These are phyloP conservation scores for Carassius auratus DNA, from an alignment of 2,113 vertebrate genomes.

Conservation along the genomic window DNA sequence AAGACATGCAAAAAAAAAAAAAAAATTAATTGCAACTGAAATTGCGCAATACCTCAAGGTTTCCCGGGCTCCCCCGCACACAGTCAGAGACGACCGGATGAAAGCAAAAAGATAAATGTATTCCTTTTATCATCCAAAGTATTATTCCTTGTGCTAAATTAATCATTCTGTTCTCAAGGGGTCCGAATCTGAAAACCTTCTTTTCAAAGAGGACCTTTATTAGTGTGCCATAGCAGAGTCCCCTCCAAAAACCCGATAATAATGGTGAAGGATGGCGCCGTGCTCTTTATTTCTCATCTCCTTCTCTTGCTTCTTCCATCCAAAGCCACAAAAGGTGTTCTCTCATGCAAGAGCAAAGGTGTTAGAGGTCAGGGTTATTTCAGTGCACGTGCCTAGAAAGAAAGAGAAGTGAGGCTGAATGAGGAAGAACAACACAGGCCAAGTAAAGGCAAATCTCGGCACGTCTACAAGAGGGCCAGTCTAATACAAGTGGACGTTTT, in stretches of 20 bases:
- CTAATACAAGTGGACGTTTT: conserved; percentile 59
- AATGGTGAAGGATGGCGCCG: conserved; percentile 23
- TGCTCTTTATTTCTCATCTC: neutral
- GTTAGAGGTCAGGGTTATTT: conserved; percentile 33
- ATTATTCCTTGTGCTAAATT: conserved; percentile 62
- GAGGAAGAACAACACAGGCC: conserved; percentile 1
- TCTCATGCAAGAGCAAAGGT: conserved; percentile 24
- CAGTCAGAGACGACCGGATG: conserved; percentile 51
- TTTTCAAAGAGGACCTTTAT: conserved; percentile 47
- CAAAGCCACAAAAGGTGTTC: conserved; percentile 35
- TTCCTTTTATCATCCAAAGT: conserved; percentile 64
- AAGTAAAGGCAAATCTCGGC: conserved; percentile 1
- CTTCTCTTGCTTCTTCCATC: neutral
- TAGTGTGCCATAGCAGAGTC: conserved; percentile 17
- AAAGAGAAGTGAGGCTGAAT: conserved; percentile 26
- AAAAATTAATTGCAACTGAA: conserved; percentile 38
- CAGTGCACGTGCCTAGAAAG: neutral
- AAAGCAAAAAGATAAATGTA: conserved; percentile 63
- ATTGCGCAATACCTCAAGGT: conserved; percentile 49
- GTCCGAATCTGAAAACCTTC: conserved; percentile 45
- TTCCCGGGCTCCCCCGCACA: conserved; percentile 41
- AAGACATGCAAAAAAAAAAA: neutral
- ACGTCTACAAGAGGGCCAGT: conserved; percentile 38
- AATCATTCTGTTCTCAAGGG: conserved; percentile 62
- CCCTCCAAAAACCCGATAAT: conserved; percentile 12